Evolutionary conservation across 2,113 vertebrate species (phyloP).

Genomic region (Regulus satrapa): DNA sequence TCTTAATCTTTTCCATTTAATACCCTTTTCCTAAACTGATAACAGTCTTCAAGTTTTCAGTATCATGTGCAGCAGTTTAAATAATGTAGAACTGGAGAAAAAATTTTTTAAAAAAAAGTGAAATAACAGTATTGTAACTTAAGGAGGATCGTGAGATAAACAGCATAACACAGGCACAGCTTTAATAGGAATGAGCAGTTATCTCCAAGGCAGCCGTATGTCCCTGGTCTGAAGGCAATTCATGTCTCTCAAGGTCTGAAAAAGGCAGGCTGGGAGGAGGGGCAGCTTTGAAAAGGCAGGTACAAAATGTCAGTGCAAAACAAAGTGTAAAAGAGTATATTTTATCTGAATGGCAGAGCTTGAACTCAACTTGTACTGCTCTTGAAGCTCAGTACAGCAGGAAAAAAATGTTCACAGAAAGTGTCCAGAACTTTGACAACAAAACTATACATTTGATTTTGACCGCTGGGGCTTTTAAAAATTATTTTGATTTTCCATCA

Average conservation of each 20-base stretch:
- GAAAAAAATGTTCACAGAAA: not conserved
- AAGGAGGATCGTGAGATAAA: conserved; percentile 60
- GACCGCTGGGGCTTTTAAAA: accelerated
- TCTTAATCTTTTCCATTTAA: conserved; percentile 63
- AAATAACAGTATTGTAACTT: conserved; percentile 43
- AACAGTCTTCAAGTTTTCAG: conserved; percentile 45
- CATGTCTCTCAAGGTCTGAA: not conserved
- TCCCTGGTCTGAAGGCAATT: not conserved
- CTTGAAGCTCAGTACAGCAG: not conserved
- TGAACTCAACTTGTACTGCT: not conserved
- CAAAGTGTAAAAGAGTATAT: not conserved
- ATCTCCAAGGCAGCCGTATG: not conserved
- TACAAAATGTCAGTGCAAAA: not conserved
- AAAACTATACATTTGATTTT: not conserved
- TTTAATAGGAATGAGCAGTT: conserved; percentile 16
- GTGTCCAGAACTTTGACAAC: not conserved
- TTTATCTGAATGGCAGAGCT: not conserved
- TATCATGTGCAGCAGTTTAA: conserved; percentile 58
- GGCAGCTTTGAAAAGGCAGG: not conserved
- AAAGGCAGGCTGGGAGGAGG: not conserved
- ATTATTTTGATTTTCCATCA: not conserved
- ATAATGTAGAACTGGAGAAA: conserved; percentile 27
- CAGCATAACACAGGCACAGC: not conserved
- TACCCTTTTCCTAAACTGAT: conserved; percentile 61
- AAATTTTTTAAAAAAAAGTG: no score